Percentiles rank a stretch among this genome's conserved stretches.
Conservation (phyloP, 2,113 vertebrate species). For the Istiophorus platypterus region DNA sequence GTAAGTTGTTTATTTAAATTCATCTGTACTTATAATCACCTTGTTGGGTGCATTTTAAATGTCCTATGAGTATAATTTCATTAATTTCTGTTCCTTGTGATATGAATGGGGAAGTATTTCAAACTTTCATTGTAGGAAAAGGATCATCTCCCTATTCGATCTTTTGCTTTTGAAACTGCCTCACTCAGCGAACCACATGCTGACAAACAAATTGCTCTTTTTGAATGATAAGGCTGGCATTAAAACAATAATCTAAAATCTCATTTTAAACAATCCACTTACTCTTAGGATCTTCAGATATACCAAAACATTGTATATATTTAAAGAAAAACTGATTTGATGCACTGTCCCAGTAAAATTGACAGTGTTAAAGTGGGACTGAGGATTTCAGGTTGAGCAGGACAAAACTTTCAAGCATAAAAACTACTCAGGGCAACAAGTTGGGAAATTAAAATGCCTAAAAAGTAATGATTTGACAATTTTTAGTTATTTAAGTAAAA, state of each 20-base stretch:
- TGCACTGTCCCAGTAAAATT: background rate
- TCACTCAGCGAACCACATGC: background rate
- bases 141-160: background rate
- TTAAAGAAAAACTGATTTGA: background rate
- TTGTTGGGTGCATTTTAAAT: background rate
- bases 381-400: too few relatives aligned
- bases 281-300: background rate
- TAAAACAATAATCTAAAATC: background rate
- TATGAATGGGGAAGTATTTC: background rate
- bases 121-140: background rate
- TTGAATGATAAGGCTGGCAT: background rate
- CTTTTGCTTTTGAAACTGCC: background rate
- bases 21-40: background rate
- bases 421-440: too few relatives aligned
- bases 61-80: background rate
- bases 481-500: too few relatives aligned
- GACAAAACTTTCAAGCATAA: too few relatives aligned
- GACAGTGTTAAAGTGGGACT: background rate
- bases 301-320: background rate
- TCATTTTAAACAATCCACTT: background rate
- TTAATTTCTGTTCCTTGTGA: background rate
- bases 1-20: background rate
- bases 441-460: too few relatives aligned
- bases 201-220: background rate
- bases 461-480: too few relatives aligned